Percentiles rank a stretch among this genome's conserved stretches.
Evolutionary conservation across 2,888 invertebrate genomes (phyloP).

Genomic region (Eupithecia vulgata): DNA sequence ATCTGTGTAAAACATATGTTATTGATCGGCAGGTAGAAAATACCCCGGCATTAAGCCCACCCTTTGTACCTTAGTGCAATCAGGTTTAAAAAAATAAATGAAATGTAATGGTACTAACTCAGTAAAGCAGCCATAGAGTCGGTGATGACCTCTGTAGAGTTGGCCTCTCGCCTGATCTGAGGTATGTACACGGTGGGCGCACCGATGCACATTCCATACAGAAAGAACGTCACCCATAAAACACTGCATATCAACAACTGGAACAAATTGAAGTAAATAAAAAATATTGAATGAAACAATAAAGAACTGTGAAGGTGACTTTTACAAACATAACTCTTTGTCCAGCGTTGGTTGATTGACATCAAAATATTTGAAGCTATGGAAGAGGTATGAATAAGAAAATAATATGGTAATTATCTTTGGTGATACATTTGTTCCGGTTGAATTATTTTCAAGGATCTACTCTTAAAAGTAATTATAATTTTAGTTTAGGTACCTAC

Average conservation of each 20-base stretch:
- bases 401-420: background rate
- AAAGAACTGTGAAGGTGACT: background rate
- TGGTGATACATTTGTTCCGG: background rate
- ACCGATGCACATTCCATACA: slow-evolving; percentile 40
- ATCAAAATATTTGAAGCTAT: background rate
- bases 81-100: background rate
- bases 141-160: slow-evolving; percentile 42
- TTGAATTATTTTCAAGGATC: background rate
- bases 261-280: background rate
- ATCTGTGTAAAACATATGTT: too few relatives aligned
- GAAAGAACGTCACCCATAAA: slow-evolving; percentile 7
- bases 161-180: slow-evolving; percentile 46
- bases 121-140: slow-evolving; percentile 41
- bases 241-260: background rate
- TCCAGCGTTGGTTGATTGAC: slow-evolving; percentile 1
- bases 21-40: too few relatives aligned
- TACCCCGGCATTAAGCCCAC: too few relatives aligned
- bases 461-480: background rate
- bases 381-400: background rate
- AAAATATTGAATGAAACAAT: background rate
- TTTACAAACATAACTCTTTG: background rate
- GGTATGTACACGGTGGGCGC: slow-evolving; percentile 48
- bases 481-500: background rate
- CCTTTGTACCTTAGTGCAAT: too few relatives aligned
- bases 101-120: background rate